These are phyloP conservation scores for Stegostoma tigrinum DNA, from an alignment of 2,113 vertebrate genomes.

Conservation along the genomic window DNA sequence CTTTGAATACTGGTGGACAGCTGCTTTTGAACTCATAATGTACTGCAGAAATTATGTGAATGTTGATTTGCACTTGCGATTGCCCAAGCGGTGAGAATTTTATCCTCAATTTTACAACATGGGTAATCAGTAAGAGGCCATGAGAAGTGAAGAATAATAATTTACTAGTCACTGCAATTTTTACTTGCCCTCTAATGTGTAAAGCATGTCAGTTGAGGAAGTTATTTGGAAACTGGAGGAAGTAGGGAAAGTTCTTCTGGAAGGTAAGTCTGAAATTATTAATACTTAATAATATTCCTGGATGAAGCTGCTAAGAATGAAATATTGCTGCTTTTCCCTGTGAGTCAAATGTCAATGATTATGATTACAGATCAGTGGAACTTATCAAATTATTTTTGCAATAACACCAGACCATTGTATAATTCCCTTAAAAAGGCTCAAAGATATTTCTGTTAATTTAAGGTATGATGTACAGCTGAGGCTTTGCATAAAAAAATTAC, in stretches of 20 bases:
- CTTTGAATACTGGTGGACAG: neutral
- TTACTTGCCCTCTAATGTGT: too few relatives aligned
- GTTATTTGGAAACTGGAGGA: neutral
- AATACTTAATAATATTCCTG: neutral
- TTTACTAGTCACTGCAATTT: neutral
- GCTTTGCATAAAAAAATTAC: neutral
- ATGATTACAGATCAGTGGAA: neutral
- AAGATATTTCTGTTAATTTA: neutral
- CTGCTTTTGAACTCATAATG: neutral
- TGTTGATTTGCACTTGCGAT: neutral
- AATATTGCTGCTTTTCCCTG: neutral
- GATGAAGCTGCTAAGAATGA: neutral
- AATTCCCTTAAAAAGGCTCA: neutral
- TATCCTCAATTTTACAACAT: neutral
- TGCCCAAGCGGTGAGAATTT: neutral
- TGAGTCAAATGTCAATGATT: neutral
- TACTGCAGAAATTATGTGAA: neutral
- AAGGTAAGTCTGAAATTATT: neutral
- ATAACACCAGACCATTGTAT: neutral
- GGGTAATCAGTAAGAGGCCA: neutral
- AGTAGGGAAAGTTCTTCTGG: neutral
- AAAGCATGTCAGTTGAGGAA: neutral
- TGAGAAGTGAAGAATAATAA: neutral
- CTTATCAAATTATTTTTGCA: neutral
- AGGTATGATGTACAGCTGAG: neutral